Conservation (phyloP, 2,113 vertebrate species). For the Istiophorus platypterus region DNA sequence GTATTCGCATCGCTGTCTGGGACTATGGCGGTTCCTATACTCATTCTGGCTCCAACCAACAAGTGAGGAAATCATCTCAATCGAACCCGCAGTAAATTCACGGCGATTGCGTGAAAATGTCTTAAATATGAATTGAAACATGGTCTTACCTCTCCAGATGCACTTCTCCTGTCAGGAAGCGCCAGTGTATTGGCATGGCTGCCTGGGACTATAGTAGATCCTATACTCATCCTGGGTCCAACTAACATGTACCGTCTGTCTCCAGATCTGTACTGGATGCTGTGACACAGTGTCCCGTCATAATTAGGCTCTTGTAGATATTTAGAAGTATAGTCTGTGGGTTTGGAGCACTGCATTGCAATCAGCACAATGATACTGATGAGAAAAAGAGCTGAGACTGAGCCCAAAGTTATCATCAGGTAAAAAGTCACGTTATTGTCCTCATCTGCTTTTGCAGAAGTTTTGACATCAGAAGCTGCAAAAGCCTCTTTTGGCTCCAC, state of each 20-base stretch:
- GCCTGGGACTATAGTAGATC: constrained; percentile 71
- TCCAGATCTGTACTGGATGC: constrained; percentile 78
- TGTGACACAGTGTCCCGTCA: constrained; percentile 74
- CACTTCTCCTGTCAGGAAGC: constrained; percentile 60
- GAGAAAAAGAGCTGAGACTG: constrained; percentile 75
- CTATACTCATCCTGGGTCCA: constrained; percentile 77
- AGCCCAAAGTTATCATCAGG: constrained; percentile 72
- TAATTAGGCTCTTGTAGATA: constrained; percentile 66
- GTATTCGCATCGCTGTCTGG: constrained; percentile 76
- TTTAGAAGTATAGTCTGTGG: constrained; percentile 63
- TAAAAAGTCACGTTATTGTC: constrained; percentile 70
- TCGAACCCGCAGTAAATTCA: no score
- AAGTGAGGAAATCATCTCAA: no score
- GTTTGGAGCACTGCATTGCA: constrained; percentile 74
- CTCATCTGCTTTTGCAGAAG: constrained; percentile 34
- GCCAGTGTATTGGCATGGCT: constrained; percentile 74
- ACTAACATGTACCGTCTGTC: constrained; percentile 80
- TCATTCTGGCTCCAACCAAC: constrained; percentile 79
- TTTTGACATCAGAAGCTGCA: constrained; percentile 71
- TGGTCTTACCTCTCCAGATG: constrained; percentile 64
- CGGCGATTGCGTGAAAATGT: no score
- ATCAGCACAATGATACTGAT: constrained; percentile 74
- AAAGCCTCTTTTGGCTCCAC: constrained; percentile 75
- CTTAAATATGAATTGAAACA: no score
- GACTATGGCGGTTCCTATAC: constrained; percentile 72